Conservation (phyloP, 2,797 vertebrate genomes). For the Amblyraja radiata region DNA sequence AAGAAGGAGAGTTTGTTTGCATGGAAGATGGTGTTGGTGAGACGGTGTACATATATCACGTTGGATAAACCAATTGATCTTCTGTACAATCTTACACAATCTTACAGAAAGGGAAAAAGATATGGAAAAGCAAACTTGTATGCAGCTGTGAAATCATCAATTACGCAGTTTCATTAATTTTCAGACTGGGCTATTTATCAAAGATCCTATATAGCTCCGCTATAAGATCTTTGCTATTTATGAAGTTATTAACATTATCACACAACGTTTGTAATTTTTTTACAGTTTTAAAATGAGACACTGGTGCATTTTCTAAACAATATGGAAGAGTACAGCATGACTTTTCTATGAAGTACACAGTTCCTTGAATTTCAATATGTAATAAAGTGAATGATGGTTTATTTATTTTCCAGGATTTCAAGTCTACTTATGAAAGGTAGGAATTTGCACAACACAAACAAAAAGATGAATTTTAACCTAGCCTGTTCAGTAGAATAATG, state of each 20-base stretch:
- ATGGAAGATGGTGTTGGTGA: neutral
- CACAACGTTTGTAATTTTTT: neutral
- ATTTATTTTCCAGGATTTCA: slow-evolving; percentile 30
- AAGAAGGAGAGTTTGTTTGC: too few relatives aligned
- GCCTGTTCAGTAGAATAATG: neutral
- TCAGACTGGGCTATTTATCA: neutral
- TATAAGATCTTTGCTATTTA: too few relatives aligned
- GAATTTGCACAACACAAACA: neutral
- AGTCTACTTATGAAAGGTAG: slow-evolving; percentile 34
- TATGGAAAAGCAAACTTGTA: neutral
- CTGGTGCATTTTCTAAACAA: neutral
- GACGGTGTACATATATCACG: neutral
- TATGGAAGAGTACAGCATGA: neutral
- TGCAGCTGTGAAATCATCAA: neutral
- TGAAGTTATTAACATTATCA: neutral
- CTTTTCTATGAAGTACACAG: neutral
- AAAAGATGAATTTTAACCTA: neutral
- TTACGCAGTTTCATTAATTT: neutral
- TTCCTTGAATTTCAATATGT: neutral
- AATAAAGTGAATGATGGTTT: neutral
- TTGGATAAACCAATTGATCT: neutral
- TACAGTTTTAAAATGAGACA: neutral
- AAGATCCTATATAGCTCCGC: too few relatives aligned
- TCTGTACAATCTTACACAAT: neutral
- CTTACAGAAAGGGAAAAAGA: neutral